Evolutionary conservation across 53 echinoderm and acorn worm genomes (phyloP).

Genomic region (Luidia sarsii): DNA sequence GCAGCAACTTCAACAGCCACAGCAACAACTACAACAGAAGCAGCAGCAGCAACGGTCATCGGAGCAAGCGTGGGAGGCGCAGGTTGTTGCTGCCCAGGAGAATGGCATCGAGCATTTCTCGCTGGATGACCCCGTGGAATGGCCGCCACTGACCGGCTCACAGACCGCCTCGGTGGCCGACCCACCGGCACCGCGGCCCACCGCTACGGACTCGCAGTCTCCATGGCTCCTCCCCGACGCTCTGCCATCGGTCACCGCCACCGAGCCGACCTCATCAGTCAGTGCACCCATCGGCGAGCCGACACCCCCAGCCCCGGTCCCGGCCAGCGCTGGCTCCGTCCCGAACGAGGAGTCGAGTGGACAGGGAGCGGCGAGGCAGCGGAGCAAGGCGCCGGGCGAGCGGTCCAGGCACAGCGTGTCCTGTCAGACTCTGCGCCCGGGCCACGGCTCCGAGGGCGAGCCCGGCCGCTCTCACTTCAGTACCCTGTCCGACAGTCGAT

Average conservation of each 20-base stretch:
- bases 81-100: too few relatives aligned
- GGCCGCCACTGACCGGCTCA: conserved; percentile 37
- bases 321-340: conserved; percentile 27
- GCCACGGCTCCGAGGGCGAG: conserved; percentile 9
- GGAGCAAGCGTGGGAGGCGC: too few relatives aligned
- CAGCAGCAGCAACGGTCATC: too few relatives aligned
- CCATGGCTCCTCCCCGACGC: background rate
- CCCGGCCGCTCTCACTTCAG: background rate
- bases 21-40: background rate
- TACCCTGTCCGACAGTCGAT: conserved; percentile 7
- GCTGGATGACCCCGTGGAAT: conserved; percentile 27
- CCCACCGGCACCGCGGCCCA: background rate
- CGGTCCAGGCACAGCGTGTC: conserved; percentile 6
- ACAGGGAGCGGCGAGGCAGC: too few relatives aligned
- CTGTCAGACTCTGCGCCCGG: conserved; percentile 8
- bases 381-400: background rate
- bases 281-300: too few relatives aligned
- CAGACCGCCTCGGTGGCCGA: conserved; percentile 1
- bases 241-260: background rate
- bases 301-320: conserved; percentile 2
- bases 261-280: too few relatives aligned
- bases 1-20: background rate
- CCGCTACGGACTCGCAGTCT: background rate
- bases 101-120: conserved; percentile 2
- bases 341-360: conserved; percentile 24